Conservation (phyloP, 2,888 invertebrate genomes). For the Noctua janthe region DNA sequence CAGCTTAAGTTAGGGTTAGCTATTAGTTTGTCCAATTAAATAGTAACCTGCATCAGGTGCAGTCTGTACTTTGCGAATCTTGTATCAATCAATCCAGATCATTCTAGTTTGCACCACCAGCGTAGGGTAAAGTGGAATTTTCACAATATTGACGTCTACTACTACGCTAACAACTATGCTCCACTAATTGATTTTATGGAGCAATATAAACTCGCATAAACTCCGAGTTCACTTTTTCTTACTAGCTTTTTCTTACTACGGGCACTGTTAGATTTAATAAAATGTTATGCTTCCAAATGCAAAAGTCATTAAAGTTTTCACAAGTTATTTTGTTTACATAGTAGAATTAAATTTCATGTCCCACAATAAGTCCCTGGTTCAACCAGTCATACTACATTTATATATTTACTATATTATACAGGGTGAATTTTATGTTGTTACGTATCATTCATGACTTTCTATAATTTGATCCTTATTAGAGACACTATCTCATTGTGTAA, state of each 20-base stretch:
- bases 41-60: not conserved
- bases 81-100: not conserved
- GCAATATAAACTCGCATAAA: not conserved
- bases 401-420: slow-evolving; percentile 34
- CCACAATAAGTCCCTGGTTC: not conserved
- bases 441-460: too few species aligned
- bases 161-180: not conserved
- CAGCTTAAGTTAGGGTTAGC: not conserved
- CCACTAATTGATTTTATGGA: not conserved
- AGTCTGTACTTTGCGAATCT: not conserved
- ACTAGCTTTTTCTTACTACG: not conserved
- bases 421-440: too few species aligned
- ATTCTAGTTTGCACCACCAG: not conserved
- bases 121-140: not conserved
- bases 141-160: not conserved
- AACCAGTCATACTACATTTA: slow-evolving; percentile 38
- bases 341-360: not conserved
- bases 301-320: not conserved
- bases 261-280: not conserved
- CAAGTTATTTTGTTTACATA: not conserved
- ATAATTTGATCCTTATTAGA: too few species aligned
- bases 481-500: too few species aligned
- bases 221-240: not conserved
- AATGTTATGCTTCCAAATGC: not conserved
- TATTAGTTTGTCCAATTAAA: not conserved